phyloP scores from a whole-genome alignment of 2,888 invertebrate species.

The Sturmia bella region DNA sequence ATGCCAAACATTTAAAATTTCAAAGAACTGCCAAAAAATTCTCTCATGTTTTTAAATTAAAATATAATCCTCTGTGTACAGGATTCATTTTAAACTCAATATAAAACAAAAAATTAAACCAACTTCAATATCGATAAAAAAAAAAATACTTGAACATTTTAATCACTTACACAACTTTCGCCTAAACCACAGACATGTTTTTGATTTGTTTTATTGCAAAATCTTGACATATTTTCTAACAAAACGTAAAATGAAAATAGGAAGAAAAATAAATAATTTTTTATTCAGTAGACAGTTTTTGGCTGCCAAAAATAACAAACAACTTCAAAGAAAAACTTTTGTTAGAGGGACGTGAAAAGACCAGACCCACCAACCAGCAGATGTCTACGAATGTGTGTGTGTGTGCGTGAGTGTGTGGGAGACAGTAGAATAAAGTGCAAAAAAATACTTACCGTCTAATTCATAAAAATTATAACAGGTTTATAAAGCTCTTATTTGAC shows the following conservation, averaged over 20 bases:
- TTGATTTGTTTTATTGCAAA: slow-evolving; percentile 60
- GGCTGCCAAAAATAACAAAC: not conserved
- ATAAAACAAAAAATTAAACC: not conserved
- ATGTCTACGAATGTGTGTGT: too few relatives aligned
- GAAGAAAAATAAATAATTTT: not conserved
- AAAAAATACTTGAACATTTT: slow-evolving; percentile 39
- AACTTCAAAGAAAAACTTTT: not conserved
- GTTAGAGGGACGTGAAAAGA: not conserved
- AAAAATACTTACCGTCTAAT: too few relatives aligned
- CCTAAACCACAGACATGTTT: slow-evolving; percentile 41
- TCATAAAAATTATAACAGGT: too few relatives aligned
- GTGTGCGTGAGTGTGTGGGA: too few relatives aligned
- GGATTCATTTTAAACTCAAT: not conserved
- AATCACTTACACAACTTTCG: slow-evolving; percentile 49
- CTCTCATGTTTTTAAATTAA: not conserved
- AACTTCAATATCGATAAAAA: slow-evolving; percentile 14
- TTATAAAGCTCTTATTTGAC: too few relatives aligned
- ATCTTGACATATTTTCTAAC: slow-evolving; percentile 43
- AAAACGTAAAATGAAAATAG: not conserved
- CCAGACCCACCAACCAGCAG: too few relatives aligned
- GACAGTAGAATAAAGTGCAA: too few relatives aligned
- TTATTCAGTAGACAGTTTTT: not conserved
- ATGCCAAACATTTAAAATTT: not conserved
- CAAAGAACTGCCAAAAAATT: slow-evolving; percentile 1
- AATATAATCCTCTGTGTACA: not conserved